Base-by-base conservation (phyloP, 2,888 invertebrate genomes). In the Metellina segmentata region DNA sequence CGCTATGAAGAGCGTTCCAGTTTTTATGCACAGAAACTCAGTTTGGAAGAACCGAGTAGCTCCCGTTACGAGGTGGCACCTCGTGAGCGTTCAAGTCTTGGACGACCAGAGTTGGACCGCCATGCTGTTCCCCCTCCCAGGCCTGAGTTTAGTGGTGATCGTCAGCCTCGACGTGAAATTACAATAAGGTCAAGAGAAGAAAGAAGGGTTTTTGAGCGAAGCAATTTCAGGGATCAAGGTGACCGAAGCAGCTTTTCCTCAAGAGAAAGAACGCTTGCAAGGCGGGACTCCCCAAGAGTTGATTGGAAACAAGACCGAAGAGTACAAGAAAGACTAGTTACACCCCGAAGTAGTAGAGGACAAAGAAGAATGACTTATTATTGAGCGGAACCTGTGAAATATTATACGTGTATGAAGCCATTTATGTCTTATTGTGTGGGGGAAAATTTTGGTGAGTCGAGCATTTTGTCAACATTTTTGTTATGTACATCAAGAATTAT, bases 301-400 rank as follows among this genome's bases (percentile, higher is more conserved):
- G 91, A 87, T 13, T 91, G 91, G 91, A 91, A 91, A 71, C 81
- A 90, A 51, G 91, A 87, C 1, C 82, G 91, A 87, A 91, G 91
- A 91, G 91, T 91, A 5, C 87, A 87, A 19, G 87, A 87, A 52
- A 53, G 90, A 8, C 71, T 85, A 20, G 49, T 83, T 19, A 49
- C 91, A 34, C 69, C 86, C 19, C 82, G 81, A 48, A 75, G 74
- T n/a, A 79, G 52, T 48, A 49, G 77, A 49, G 61, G 20, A 52
- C 74, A 79, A 34, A 81, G 86, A 91, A 91, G 91, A 91, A 87
- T 87, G 77, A 53, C 74, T 78, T 90, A 90, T 70, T 90, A 74
- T 52, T 85, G 19, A 90, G 53, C 19, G 34, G 34, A 81, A 81
- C 7, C 16, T 83, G 72, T 86, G 70, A 82, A 69, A 61, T 70